Conservation (phyloP, 2,797 vertebrate genomes). For the Pantherophis vulpinus region DNA sequence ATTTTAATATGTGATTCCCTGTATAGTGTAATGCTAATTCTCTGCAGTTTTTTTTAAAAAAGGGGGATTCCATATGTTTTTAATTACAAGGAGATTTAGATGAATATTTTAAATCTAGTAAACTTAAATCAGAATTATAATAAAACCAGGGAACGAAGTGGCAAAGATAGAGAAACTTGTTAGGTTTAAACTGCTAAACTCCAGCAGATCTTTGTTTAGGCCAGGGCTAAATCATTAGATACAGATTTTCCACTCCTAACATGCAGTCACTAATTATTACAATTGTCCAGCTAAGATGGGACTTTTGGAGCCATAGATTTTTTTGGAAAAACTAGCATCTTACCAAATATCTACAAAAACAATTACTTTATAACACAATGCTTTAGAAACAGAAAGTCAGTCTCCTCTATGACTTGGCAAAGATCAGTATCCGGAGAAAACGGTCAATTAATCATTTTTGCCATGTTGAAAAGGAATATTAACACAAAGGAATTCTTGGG, state of each 20-base stretch:
- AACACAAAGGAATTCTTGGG: not conserved
- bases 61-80: not conserved
- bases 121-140: not conserved
- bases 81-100: not conserved
- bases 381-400: not conserved
- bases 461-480: not conserved
- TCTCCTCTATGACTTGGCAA: not conserved
- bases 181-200: not conserved
- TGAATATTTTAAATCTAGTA: not conserved
- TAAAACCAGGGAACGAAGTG: not conserved
- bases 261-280: not conserved
- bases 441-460: not conserved
- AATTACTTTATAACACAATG: not conserved
- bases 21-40: not conserved
- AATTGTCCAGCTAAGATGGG: not conserved
- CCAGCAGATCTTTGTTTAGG: not conserved
- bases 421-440: not conserved
- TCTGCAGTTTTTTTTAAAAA: not conserved
- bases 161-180: not conserved
- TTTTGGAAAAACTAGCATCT: not conserved
- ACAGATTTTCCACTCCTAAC: not conserved
- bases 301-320: not conserved
- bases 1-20: not conserved
- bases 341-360: not conserved
- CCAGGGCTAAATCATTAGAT: not conserved